Conservation (phyloP, 2,888 invertebrate genomes). For the Scelioninae gen. 1 region DNA sequence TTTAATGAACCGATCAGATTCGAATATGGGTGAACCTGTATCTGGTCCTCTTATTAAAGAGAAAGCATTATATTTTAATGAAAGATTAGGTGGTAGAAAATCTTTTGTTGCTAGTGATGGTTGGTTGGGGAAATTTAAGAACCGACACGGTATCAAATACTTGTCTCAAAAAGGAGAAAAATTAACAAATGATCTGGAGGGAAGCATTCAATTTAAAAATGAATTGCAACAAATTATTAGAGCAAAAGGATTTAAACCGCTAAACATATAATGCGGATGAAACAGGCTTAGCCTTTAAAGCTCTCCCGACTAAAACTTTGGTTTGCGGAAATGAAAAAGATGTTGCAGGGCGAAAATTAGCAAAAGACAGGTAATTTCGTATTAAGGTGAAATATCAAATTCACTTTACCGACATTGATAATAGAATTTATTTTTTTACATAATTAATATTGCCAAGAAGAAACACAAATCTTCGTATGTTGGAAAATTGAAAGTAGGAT, state of each 20-base stretch:
- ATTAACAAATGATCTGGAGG: constrained; percentile 12
- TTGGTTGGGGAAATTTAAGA: constrained; percentile 22
- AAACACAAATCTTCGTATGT: too few species aligned
- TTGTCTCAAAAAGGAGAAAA: constrained; percentile 25
- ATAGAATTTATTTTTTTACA: too few species aligned
- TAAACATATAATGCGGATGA: constrained; percentile 34
- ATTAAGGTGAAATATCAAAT: too few species aligned
- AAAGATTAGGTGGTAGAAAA: constrained; percentile 15
- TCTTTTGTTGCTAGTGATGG: constrained; percentile 36
- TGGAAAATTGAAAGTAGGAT: too few species aligned
- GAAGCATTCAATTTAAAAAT: constrained; percentile 5
- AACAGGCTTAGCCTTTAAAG: constrained; percentile 25
- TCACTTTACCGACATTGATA: too few species aligned
- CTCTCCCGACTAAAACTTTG: constrained; percentile 13
- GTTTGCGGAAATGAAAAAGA: constrained; percentile 18
- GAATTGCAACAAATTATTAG: background rate
- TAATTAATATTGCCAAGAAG: too few species aligned
- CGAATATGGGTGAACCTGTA: constrained; percentile 20
- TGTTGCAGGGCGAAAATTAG: constrained; percentile 14
- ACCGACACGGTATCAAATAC: constrained; percentile 21
- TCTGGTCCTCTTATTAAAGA: constrained; percentile 36
- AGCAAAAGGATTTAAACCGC: constrained; percentile 11
- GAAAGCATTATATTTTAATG: constrained; percentile 17
- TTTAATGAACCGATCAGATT: too few species aligned
- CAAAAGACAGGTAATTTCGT: constrained; percentile 24